Conservation (phyloP, 2,888 invertebrate species). For the Maniola hyperantus region DNA sequence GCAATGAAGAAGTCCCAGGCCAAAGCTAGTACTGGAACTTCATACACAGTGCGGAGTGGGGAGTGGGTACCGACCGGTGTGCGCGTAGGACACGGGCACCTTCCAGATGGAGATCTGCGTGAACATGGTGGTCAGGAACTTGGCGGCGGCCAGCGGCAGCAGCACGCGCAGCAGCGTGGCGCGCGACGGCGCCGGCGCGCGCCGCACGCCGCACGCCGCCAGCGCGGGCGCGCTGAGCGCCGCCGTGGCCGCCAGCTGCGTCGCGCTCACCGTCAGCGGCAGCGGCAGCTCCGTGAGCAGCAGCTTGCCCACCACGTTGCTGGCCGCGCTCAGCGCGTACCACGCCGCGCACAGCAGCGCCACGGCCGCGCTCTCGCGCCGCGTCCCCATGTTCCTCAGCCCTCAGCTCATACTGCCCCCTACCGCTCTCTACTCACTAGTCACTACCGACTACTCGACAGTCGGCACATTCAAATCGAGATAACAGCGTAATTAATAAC, state of each 20-base stretch:
- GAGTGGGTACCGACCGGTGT: conserved; percentile 90
- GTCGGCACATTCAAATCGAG: too few relatives aligned
- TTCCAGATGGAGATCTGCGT: conserved; percentile 98
- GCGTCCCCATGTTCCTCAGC: conserved; percentile 43
- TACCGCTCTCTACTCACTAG: too few relatives aligned
- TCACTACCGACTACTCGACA: too few relatives aligned
- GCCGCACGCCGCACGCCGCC: conserved; percentile 87
- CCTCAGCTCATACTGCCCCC: too few relatives aligned
- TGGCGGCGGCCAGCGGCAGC: conserved; percentile 94
- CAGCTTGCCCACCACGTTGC: conserved; percentile 96
- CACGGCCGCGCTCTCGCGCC: conserved; percentile 84
- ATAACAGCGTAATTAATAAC: too few relatives aligned
- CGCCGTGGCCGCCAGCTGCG: conserved; percentile 92
- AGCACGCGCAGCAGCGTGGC: conserved; percentile 83
- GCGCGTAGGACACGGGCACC: conserved; percentile 97
- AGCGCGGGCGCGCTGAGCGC: conserved; percentile 90
- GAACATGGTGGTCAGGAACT: conserved; percentile 94
- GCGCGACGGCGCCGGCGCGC: conserved; percentile 53
- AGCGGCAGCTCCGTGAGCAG: conserved; percentile 95
- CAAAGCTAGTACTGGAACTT: too few relatives aligned
- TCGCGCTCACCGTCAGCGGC: conserved; percentile 96
- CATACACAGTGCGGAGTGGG: too few relatives aligned
- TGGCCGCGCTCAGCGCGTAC: conserved; percentile 95
- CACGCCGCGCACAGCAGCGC: conserved; percentile 89
- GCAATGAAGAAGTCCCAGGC: too few relatives aligned